A percentile compares a stretch with the other conserved stretches of the same genome.
These are phyloP conservation scores for Melieria omissa DNA, from an alignment of 2,888 invertebrate species.

Conservation along the genomic window DNA sequence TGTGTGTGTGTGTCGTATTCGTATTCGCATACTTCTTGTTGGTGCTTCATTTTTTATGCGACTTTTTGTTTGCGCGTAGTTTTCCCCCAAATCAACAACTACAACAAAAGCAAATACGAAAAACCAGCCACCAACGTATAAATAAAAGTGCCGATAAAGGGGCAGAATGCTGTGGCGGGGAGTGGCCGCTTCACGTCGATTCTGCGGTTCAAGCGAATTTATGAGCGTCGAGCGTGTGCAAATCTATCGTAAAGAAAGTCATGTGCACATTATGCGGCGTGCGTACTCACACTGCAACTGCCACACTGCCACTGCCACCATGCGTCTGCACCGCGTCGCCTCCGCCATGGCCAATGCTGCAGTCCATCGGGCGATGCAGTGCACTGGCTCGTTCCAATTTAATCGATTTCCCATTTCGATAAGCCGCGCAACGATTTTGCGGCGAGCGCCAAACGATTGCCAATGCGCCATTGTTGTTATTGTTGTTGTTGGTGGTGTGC, in stretches of 20 bases:
- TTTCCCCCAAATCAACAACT: background rate
- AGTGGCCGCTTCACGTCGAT: background rate
- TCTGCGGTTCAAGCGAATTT: constrained; percentile 41
- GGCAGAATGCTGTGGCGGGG: background rate
- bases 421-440: constrained; percentile 38
- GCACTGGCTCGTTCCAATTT: constrained; percentile 42
- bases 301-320: background rate
- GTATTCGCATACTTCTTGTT: no score
- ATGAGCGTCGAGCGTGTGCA: constrained; percentile 40
- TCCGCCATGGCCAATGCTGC: constrained; percentile 16
- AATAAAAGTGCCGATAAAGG: background rate
- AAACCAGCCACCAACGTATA: background rate
- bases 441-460: constrained; percentile 20
- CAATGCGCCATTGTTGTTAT: background rate
- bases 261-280: background rate
- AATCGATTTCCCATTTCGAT: constrained; percentile 51
- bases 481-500: background rate
- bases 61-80: background rate
- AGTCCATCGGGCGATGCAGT: constrained; percentile 18
- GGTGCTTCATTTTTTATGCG: no score
- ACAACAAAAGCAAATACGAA: background rate
- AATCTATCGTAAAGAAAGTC: constrained; percentile 28
- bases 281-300: background rate
- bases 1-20: no score
- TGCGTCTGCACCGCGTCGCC: constrained; percentile 2